Conservation (phyloP, 2,113 vertebrate genomes). For the Sterrhoptilus dennistouni region DNA sequence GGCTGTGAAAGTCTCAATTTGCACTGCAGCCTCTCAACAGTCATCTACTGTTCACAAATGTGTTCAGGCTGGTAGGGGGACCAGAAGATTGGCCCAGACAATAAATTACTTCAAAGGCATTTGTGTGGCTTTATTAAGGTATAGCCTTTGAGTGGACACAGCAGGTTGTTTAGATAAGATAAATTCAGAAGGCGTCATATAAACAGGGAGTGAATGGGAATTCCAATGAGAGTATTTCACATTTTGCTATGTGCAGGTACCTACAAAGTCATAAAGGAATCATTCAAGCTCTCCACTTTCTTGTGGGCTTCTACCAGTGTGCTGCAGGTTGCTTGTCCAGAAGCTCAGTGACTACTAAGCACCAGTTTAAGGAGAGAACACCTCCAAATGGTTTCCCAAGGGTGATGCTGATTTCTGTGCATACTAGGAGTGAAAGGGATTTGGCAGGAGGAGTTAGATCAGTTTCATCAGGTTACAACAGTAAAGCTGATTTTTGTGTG, state of each 20-base stretch:
- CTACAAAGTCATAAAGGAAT: neutral
- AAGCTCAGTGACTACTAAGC: neutral
- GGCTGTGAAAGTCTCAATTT: conserved; percentile 43
- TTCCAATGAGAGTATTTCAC: neutral
- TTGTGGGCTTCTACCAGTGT: neutral
- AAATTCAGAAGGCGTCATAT: neutral
- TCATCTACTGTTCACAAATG: neutral
- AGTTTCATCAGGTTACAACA: neutral
- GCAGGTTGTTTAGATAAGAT: conserved; percentile 48
- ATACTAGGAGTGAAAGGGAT: rapidly evolving
- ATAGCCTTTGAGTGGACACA: neutral
- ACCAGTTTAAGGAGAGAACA: neutral
- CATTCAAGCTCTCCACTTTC: neutral
- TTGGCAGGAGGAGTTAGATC: neutral
- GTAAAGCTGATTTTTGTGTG: neutral
- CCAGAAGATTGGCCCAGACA: neutral
- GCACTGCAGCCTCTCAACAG: neutral
- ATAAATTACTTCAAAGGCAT: neutral
- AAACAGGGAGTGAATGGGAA: neutral
- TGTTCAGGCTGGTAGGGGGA: neutral
- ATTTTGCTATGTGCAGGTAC: neutral
- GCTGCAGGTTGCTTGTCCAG: neutral
- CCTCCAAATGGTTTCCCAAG: neutral
- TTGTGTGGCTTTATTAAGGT: neutral
- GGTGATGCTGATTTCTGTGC: neutral